Evolutionary conservation across 2,797 vertebrate genomes (phyloP).

Genomic region (Tadarida brasiliensis): DNA sequence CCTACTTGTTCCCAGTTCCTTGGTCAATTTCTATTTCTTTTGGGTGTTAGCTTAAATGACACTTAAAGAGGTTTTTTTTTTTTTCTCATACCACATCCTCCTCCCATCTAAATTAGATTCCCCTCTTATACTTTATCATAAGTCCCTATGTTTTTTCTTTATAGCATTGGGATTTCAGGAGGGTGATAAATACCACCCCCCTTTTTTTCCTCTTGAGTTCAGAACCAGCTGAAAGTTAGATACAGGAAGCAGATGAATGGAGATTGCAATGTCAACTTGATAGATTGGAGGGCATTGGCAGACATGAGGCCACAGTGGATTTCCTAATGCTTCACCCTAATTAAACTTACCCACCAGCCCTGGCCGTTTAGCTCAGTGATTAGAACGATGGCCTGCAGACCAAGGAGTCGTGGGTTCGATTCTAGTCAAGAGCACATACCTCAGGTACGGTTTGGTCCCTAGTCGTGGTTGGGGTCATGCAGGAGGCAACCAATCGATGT

Average conservation of each 20-base stretch:
- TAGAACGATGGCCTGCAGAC: too few relatives aligned
- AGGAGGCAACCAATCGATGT: too few relatives aligned
- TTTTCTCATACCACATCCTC: background rate
- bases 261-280: background rate
- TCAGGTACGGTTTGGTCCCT: too few relatives aligned
- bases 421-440: too few relatives aligned
- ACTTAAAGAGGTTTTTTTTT: background rate
- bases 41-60: constrained; percentile 31
- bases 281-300: background rate
- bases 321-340: background rate
- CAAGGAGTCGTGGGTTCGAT: too few relatives aligned
- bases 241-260: background rate
- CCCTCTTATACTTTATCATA: background rate
- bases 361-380: background rate
- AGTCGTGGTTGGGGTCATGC: too few relatives aligned
- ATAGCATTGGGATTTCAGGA: background rate
- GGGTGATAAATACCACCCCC: background rate
- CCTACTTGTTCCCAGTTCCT: background rate
- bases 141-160: constrained; percentile 5
- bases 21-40: constrained; percentile 31
- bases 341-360: background rate
- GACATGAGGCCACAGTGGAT: background rate
- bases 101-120: background rate
- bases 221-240: constrained; percentile 38
- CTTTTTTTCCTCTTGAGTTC: background rate